Evolutionary conservation across 2,797 vertebrate species (phyloP).

Genomic region (Lepilemur septentrionalis): DNA sequence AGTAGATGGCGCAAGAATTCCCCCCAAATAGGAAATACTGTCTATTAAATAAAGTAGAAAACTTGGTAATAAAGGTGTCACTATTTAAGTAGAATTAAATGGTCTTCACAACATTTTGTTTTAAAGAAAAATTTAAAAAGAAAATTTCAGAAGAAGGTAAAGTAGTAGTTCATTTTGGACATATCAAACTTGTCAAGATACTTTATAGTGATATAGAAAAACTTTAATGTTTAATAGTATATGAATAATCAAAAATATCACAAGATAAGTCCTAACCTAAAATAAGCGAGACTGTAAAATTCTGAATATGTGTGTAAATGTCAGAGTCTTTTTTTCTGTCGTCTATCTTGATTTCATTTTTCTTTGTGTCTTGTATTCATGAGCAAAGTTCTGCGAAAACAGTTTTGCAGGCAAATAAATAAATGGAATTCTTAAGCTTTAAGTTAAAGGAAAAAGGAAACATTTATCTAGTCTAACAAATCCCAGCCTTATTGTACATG

Average conservation of each 20-base stretch:
- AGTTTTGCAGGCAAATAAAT: neutral
- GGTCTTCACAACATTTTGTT: constrained; percentile 50
- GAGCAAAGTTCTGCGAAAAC: neutral
- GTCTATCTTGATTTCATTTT: constrained; percentile 2
- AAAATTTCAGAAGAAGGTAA: constrained; percentile 30
- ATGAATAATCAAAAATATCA: constrained; percentile 9
- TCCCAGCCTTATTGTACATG: neutral
- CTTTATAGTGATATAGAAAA: constrained; percentile 51
- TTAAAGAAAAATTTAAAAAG: neutral
- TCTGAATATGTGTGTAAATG: neutral
- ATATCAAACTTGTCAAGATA: constrained; percentile 41
- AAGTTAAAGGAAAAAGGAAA: neutral
- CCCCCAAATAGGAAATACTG: constrained; percentile 33
- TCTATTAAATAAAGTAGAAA: neutral
- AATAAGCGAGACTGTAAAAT: constrained; percentile 21
- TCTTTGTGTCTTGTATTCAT: neutral
- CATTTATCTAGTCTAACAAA: neutral
- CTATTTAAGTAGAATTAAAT: neutral
- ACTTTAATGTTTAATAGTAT: neutral
- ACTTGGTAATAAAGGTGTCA: neutral
- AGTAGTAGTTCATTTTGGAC: constrained; percentile 52
- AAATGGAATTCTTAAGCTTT: neutral
- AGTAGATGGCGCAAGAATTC: constrained; percentile 80
- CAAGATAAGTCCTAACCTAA: constrained; percentile 23
- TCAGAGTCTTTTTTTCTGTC: constrained; percentile 11